phyloP scores from a whole-genome alignment of 2,113 vertebrate genomes.

The Hyperoodon ampullatus region DNA sequence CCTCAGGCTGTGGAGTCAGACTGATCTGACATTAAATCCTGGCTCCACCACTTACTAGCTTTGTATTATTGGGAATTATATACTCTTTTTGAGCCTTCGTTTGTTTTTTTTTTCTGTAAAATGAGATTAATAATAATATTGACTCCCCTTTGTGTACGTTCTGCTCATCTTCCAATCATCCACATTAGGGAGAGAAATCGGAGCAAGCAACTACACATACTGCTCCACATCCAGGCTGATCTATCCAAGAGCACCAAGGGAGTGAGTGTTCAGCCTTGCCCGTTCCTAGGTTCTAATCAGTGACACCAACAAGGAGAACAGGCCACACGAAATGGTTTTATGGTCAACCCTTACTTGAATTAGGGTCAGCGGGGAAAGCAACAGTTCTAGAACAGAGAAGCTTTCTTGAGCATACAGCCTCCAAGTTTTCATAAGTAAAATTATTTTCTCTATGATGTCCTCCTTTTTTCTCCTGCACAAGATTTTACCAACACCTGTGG shows the following conservation, averaged over 20 bases:
- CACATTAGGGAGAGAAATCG: neutral
- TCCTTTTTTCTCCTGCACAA: neutral
- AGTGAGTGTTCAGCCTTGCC: fast-evolving
- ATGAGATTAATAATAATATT: neutral
- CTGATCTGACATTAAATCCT: neutral
- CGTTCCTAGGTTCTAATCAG: neutral
- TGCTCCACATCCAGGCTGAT: neutral
- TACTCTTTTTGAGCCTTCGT: neutral
- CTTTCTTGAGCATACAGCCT: neutral
- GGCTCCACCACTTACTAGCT: neutral
- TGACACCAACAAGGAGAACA: neutral
- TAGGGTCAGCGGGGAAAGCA: neutral
- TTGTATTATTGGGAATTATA: neutral
- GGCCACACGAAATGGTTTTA: neutral
- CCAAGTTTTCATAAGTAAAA: neutral
- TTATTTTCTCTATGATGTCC: neutral
- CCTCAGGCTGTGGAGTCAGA: no score
- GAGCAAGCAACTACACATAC: fast-evolving
- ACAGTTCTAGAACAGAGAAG: neutral
- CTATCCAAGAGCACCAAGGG: neutral
- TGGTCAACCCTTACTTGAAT: neutral
- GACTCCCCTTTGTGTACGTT: neutral
- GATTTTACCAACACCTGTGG: neutral
- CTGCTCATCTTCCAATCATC: neutral
- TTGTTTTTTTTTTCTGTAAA: neutral